Evolutionary conservation across 2,113 vertebrate species (phyloP), one percentile per base, ranked within the genome.

Genomic region (Sinosuthora webbiana): DNA sequence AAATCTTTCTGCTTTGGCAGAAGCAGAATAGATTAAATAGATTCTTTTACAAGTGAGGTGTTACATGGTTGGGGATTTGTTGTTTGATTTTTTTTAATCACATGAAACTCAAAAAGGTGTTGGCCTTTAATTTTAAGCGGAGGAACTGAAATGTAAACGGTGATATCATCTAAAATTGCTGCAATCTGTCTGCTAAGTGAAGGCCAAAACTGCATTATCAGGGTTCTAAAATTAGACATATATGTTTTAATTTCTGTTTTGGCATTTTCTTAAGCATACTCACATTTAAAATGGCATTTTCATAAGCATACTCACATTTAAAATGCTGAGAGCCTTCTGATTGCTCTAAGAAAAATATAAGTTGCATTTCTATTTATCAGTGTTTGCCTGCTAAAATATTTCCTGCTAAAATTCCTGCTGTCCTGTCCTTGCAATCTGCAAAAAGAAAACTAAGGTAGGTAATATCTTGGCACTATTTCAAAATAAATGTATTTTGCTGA

Each of bases 141-240:
- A 87, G 70, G 70, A 94, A 84, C 37, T 64, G 53, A 89, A 95
- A 79, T 53, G 11, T 79, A 65, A 69, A 55, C 22, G 16, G 7
- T 79, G 89, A 96, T 89, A 79, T 25, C 35, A 84, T 91, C 89
- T 94, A 94, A 95, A 93, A 82, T 42, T 73, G 41, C 64, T 82
- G 60, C 24, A 84, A 94, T 65, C 73, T 91, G 13, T 92, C 69
- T 91, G 64, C 37, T 82, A 62, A 68, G 13, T 33, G 39, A 50
- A 92, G 18, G 70, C 49, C 41, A 95, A 90, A 87, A 75, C 21
- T 76, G 6, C 53, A 31, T 75, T 59, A 52, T 39, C 37, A 79
- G 8, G 2, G 5, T 57, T 82, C 77, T 94, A 68, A 91, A 95
- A 45, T 87, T 78, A 94, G 31, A 41, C 11, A n/a, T 64, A 47